Conservation (phyloP, 2,888 invertebrate genomes). For the Itoplectis maculator region DNA sequence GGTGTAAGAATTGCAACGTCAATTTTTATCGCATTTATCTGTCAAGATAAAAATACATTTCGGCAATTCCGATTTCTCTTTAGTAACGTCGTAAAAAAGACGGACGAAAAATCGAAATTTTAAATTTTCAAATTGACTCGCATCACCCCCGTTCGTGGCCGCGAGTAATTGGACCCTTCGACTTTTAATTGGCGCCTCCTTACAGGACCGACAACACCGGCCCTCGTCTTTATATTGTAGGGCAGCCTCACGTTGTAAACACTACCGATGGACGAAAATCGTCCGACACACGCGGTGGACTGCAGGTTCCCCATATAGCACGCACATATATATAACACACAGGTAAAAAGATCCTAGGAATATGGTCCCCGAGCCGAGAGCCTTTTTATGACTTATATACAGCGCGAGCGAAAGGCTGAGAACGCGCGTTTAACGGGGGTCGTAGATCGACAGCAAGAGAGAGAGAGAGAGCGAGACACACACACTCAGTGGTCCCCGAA, state of each 20-base stretch:
- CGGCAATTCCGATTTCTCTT: too few species aligned
- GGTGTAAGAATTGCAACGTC: too few species aligned
- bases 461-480: too few species aligned
- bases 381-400: constrained; percentile 64
- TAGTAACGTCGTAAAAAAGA: not conserved
- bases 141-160: not conserved
- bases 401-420: constrained; percentile 52
- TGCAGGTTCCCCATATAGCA: not conserved
- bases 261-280: constrained; percentile 53
- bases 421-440: constrained; percentile 76
- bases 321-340: constrained; percentile 48
- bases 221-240: constrained; percentile 77
- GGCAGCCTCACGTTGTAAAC: constrained; percentile 72
- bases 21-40: too few species aligned
- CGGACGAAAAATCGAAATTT: not conserved
- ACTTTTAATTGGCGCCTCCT: constrained; percentile 81
- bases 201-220: constrained; percentile 70
- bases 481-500: constrained; percentile 51
- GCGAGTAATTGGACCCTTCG: constrained; percentile 73
- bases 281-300: constrained; percentile 47
- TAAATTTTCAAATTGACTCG: not conserved
- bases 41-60: too few species aligned
- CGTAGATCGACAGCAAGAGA: constrained; percentile 7
- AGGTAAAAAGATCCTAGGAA: constrained; percentile 47
- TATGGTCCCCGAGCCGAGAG: constrained; percentile 55